Evolutionary conservation across 2,888 invertebrate species (phyloP).

Genomic region (Caenorhabditis doughertyi): DNA sequence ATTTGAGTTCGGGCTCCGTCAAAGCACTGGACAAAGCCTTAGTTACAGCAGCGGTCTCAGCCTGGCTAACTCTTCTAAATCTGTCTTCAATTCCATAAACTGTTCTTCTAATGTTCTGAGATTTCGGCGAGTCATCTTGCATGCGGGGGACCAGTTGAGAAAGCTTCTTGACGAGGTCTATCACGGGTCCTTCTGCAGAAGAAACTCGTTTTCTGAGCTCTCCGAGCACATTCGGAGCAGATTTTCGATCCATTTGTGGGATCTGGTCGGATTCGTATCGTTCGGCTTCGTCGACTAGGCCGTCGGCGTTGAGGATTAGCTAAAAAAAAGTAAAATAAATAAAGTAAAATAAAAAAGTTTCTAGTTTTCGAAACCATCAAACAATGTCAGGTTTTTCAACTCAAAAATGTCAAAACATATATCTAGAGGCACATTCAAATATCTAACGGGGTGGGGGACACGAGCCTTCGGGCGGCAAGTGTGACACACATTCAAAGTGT

Average conservation of each 20-base stretch:
- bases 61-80: constrained; percentile 49
- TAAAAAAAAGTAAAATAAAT: constrained; percentile 32
- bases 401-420: not conserved
- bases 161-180: constrained; percentile 68
- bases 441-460: not conserved
- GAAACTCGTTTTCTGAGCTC: constrained; percentile 55
- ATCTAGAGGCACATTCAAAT: not conserved
- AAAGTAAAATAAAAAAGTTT: too few relatives aligned
- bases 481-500: constrained; percentile 38
- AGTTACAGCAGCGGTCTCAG: constrained; percentile 37
- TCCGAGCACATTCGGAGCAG: constrained; percentile 49
- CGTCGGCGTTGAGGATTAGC: constrained; percentile 39
- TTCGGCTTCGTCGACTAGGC: constrained; percentile 56
- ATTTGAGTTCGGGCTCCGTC: constrained; percentile 52
- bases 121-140: constrained; percentile 65
- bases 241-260: constrained; percentile 50
- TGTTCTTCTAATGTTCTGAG: constrained; percentile 48
- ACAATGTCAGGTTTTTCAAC: too few relatives aligned
- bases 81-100: constrained; percentile 66
- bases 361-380: too few relatives aligned
- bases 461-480: constrained; percentile 6
- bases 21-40: constrained; percentile 57
- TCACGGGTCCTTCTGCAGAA: constrained; percentile 64
- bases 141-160: constrained; percentile 67
- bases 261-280: constrained; percentile 56